phyloP scores from a whole-genome alignment of 2,888 invertebrate species.

The Allygus modestus region DNA sequence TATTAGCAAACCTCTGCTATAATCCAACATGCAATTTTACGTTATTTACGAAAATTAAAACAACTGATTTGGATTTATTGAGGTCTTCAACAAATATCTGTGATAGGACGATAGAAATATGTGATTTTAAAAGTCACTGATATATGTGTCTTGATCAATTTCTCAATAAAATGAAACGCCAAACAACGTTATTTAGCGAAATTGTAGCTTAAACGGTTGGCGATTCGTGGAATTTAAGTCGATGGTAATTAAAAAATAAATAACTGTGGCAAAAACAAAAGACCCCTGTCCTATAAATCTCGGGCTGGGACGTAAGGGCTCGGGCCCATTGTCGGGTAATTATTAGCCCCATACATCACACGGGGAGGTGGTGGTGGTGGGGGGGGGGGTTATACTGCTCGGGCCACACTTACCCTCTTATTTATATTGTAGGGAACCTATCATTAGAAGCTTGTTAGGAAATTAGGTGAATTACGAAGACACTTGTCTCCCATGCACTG shows the following conservation, averaged over 20 bases:
- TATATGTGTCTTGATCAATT: no score
- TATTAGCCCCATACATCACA: conserved; percentile 17
- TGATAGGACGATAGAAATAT: no score
- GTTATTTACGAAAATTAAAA: no score
- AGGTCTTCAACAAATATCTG: no score
- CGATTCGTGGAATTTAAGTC: neutral
- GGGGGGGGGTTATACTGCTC: neutral
- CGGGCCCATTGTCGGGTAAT: conserved; percentile 21
- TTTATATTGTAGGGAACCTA: conserved; percentile 4
- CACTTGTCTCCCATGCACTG: neutral
- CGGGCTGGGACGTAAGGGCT: neutral
- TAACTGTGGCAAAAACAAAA: conserved; percentile 45
- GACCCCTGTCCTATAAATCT: conserved; percentile 39
- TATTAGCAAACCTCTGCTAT: no score
- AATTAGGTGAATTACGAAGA: conserved; percentile 26
- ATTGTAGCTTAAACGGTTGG: neutral
- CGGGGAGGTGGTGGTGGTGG: neutral
- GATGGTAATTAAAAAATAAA: conserved; percentile 42
- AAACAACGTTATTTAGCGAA: neutral
- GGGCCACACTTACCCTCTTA: conserved; percentile 2
- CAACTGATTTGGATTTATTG: no score
- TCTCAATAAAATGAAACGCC: neutral
- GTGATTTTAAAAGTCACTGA: no score
- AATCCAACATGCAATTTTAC: no score
- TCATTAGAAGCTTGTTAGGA: conserved; percentile 24